Conservation (phyloP, 2,797 vertebrate species). For the Phoeniculus purpureus region DNA sequence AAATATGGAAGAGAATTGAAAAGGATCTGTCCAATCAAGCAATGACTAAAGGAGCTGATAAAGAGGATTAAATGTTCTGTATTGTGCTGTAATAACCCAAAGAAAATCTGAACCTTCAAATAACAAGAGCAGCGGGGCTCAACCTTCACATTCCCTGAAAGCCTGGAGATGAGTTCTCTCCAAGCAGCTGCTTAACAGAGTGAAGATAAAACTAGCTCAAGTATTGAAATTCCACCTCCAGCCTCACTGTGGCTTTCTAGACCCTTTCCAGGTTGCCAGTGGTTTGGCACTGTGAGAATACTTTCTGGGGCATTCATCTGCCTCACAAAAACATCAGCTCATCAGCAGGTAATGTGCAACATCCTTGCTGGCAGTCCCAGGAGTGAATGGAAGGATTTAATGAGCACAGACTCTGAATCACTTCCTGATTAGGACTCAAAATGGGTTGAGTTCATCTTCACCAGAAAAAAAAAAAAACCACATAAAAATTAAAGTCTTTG, state of each 20-base stretch:
- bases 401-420: slow-evolving; percentile 45
- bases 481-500: background rate
- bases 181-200: background rate
- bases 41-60: slow-evolving; percentile 10
- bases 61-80: slow-evolving; percentile 44
- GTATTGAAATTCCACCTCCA: background rate
- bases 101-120: slow-evolving; percentile 36
- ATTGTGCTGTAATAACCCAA: slow-evolving; percentile 1
- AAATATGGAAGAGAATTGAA: slow-evolving; percentile 12
- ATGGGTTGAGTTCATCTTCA: slow-evolving; percentile 44
- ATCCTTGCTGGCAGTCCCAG: slow-evolving; percentile 47
- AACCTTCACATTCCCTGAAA: background rate
- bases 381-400: slow-evolving; percentile 60
- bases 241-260: background rate
- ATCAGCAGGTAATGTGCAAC: slow-evolving; percentile 56
- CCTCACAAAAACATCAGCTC: slow-evolving; percentile 45
- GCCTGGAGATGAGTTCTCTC: background rate
- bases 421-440: slow-evolving; percentile 62
- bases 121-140: background rate
- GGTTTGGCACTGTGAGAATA: slow-evolving; percentile 8
- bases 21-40: background rate
- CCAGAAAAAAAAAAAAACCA: background rate
- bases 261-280: background rate
- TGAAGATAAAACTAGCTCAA: background rate
- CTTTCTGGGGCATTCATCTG: slow-evolving; percentile 47